Percentiles rank a stretch among this genome's conserved stretches.
Evolutionary conservation across 2,113 vertebrate genomes (phyloP).

Genomic region (Myotis yumanensis): DNA sequence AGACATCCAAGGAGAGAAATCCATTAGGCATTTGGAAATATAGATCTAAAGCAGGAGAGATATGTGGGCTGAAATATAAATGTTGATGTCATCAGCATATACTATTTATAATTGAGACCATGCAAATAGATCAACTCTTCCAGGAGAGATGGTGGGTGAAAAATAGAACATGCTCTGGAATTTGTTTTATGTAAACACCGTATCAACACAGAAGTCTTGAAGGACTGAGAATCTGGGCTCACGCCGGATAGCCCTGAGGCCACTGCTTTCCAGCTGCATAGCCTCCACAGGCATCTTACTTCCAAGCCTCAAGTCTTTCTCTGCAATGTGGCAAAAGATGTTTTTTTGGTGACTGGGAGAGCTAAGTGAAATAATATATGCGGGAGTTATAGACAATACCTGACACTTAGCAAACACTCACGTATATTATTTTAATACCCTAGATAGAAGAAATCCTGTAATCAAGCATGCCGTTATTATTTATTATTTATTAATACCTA

Average conservation of each 20-base stretch:
- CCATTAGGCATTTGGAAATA: neutral
- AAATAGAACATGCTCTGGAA: neutral
- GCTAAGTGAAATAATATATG: neutral
- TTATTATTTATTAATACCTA: neutral
- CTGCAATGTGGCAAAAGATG: neutral
- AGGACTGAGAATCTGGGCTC: neutral
- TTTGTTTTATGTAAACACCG: neutral
- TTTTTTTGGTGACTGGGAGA: neutral
- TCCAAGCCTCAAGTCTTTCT: neutral
- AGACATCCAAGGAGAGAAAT: neutral
- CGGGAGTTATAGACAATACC: neutral
- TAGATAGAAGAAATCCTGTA: neutral
- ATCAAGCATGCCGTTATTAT: neutral
- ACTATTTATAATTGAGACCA: neutral
- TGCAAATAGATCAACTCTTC: neutral
- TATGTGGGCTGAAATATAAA: neutral
- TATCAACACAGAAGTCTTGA: neutral
- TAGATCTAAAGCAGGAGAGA: neutral
- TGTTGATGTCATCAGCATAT: neutral
- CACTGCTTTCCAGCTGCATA: neutral
- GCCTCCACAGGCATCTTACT: neutral
- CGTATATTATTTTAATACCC: neutral
- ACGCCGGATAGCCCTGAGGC: neutral
- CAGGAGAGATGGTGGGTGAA: neutral
- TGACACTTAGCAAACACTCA: neutral